A percentile compares a stretch with the other conserved stretches of the same genome.
phyloP scores from a whole-genome alignment of 2,888 invertebrate genomes.

The Mesorhabditis spiculigera region DNA sequence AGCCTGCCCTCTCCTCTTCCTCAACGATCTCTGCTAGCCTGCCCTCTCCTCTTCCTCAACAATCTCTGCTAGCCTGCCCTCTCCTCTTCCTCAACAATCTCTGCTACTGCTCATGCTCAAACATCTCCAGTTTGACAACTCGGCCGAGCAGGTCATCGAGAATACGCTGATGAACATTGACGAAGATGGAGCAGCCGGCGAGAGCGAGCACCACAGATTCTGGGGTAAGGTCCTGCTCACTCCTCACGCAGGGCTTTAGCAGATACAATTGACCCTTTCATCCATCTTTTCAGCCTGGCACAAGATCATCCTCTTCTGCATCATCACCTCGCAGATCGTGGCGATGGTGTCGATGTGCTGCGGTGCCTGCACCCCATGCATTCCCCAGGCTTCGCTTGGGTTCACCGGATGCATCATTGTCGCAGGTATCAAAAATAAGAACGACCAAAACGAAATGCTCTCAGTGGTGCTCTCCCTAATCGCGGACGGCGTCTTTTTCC shows the following conservation, averaged over 20 bases:
- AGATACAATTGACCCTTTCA: not conserved
- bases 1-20: too few relatives aligned
- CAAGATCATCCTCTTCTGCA: constrained; percentile 56
- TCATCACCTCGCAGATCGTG: constrained; percentile 47
- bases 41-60: too few relatives aligned
- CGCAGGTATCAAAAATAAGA: constrained; percentile 30
- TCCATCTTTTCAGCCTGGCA: constrained; percentile 45
- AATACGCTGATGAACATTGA: constrained; percentile 55
- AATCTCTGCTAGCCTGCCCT: too few relatives aligned
- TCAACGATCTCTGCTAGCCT: too few relatives aligned
- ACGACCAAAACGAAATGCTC: constrained; percentile 9
- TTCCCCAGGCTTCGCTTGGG: constrained; percentile 48
- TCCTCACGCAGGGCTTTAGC: not conserved
- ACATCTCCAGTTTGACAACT: constrained; percentile 48
- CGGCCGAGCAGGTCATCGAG: constrained; percentile 55
- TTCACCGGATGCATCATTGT: constrained; percentile 53
- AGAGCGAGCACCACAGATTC: constrained; percentile 55
- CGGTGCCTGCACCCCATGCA: constrained; percentile 53
- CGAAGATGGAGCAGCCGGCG: constrained; percentile 56
- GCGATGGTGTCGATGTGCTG: constrained; percentile 54
- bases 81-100: too few relatives aligned
- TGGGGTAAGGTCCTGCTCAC: constrained; percentile 35
- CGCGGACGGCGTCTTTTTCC: constrained; percentile 54
- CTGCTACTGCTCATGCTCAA: too few relatives aligned
- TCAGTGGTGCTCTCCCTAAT: constrained; percentile 51